These are phyloP conservation scores for Danionella dracula DNA, from an alignment of 2,797 vertebrate genomes.

Conservation along the genomic window DNA sequence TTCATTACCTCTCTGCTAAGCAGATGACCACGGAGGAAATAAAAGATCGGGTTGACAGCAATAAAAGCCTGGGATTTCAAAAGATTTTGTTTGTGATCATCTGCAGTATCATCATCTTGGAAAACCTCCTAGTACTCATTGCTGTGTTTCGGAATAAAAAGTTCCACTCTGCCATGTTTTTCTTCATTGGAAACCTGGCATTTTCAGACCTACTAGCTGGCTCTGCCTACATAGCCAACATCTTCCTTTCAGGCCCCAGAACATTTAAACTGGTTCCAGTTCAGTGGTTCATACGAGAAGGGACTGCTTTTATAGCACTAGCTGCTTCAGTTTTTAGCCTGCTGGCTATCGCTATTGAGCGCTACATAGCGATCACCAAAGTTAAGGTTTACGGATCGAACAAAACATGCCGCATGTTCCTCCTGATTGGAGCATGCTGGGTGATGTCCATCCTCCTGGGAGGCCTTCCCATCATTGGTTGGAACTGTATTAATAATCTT, in stretches of 20 bases:
- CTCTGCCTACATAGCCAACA: constrained; percentile 88
- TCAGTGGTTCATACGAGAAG: constrained; percentile 94
- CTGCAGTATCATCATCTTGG: constrained; percentile 94
- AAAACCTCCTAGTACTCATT: constrained; percentile 90
- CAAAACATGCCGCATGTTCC: constrained; percentile 87
- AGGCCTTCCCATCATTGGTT: constrained; percentile 88
- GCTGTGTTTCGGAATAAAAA: constrained; percentile 99
- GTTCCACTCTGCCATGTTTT: constrained; percentile 98
- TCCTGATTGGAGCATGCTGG: constrained; percentile 94
- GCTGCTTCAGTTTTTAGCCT: constrained; percentile 95
- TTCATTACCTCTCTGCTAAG: constrained; percentile 82
- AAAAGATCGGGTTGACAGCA: accelerated
- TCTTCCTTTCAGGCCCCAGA: constrained; percentile 89
- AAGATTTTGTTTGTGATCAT: constrained; percentile 84
- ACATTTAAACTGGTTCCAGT: constrained; percentile 85
- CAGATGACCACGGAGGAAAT: constrained; percentile 51
- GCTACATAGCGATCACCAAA: constrained; percentile 96
- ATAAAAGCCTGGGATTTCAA: constrained; percentile 50
- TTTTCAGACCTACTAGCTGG: constrained; percentile 94
- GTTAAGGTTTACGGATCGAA: constrained; percentile 94
- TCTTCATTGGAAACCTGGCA: constrained; percentile 97
- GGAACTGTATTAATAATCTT: constrained; percentile 87
- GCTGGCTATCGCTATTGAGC: constrained; percentile 92
- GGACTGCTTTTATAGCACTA: constrained; percentile 94
- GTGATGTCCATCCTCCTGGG: constrained; percentile 83